Evolutionary conservation across 2,113 vertebrate genomes (phyloP).

Genomic region (Ceratotherium simum): DNA sequence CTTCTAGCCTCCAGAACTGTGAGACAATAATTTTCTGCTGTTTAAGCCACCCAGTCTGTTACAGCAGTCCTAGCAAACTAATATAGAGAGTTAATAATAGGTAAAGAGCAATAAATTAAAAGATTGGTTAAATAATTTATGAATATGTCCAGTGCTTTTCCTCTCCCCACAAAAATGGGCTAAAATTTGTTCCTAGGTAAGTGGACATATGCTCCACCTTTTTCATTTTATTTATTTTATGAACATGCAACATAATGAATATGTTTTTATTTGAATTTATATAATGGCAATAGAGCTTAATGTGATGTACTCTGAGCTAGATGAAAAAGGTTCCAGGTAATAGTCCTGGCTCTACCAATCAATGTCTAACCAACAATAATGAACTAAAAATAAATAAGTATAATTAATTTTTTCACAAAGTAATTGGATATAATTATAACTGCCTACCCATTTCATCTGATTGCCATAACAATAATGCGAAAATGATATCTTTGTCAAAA

Average conservation of each 20-base stretch:
- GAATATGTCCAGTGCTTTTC: background rate
- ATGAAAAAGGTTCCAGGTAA: background rate
- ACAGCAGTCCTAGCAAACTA: background rate
- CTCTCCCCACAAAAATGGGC: background rate
- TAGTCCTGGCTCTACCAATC: background rate
- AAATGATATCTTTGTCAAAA: background rate
- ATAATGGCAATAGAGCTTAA: background rate
- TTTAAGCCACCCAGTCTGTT: background rate
- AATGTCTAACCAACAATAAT: background rate
- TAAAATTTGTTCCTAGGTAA: background rate
- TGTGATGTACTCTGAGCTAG: background rate
- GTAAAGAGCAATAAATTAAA: background rate
- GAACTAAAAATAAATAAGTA: background rate
- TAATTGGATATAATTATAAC: background rate
- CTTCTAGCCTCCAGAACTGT: background rate
- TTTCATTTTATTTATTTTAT: background rate
- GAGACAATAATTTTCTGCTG: background rate
- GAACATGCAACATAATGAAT: background rate
- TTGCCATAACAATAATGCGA: background rate
- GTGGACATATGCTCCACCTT: background rate
- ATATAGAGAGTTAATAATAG: background rate
- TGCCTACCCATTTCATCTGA: background rate
- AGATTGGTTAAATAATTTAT: background rate
- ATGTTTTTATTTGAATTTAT: background rate
- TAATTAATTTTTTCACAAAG: background rate